Conservation (phyloP, 2,113 vertebrate genomes). For the Hippocampus zosterae region DNA sequence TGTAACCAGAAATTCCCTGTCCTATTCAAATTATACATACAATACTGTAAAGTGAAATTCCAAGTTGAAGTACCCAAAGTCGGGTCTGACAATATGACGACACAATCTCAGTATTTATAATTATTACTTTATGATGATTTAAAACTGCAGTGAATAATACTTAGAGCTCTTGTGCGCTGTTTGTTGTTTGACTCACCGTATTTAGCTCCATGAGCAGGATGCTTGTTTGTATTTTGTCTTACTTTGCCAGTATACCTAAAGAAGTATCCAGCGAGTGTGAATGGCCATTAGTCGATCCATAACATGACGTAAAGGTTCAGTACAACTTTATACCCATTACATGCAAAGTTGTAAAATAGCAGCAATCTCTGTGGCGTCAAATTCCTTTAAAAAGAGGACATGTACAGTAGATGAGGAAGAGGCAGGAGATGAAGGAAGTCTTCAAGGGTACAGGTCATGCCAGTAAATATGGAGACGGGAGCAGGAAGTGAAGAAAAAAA, state of each 20-base stretch:
- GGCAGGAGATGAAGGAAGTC: background rate
- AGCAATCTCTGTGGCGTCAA: background rate
- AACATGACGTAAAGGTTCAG: constrained; percentile 3
- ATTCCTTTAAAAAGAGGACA: constrained; percentile 1
- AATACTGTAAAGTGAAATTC: too few relatives aligned
- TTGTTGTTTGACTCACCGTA: background rate
- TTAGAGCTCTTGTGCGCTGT: background rate
- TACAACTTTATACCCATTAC: constrained; percentile 6
- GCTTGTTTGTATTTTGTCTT: background rate
- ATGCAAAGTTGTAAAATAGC: constrained; percentile 1
- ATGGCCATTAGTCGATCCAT: constrained; percentile 3
- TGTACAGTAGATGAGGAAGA: background rate
- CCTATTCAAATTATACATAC: too few relatives aligned
- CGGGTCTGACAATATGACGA: too few relatives aligned
- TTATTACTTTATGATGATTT: background rate
- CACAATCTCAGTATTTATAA: background rate
- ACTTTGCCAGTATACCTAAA: background rate
- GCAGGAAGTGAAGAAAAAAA: background rate
- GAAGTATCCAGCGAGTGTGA: background rate
- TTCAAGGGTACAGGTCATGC: background rate
- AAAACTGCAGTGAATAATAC: background rate
- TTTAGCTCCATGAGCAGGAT: background rate
- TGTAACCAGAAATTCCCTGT: too few relatives aligned
- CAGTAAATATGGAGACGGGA: background rate
- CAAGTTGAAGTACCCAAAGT: too few relatives aligned